A percentile compares a stretch with the other conserved stretches of the same genome.
phyloP scores from a whole-genome alignment of 2,113 vertebrate species.

The Dipodomys merriami region DNA sequence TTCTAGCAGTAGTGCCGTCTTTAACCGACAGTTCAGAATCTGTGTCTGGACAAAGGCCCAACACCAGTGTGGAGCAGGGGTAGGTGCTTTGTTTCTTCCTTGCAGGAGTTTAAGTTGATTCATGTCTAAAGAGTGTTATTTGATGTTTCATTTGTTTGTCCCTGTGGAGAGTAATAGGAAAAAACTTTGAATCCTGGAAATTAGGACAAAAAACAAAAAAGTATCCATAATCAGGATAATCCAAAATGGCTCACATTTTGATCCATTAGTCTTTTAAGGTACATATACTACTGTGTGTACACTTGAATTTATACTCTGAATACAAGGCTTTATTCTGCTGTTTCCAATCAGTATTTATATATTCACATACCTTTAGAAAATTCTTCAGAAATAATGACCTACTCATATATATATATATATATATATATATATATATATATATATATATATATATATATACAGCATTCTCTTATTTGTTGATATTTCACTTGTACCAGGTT shows the following conservation, averaged over 20 bases:
- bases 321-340: not conserved
- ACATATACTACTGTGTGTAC: not conserved
- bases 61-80: slow-evolving; percentile 99
- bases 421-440: not conserved
- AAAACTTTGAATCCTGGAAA: not conserved
- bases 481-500: slow-evolving; percentile 38
- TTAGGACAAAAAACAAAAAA: not conserved
- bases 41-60: slow-evolving; percentile 97
- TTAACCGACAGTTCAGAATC: slow-evolving; percentile 98
- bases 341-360: slow-evolving; percentile 28
- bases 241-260: not conserved
- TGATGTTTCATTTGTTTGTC: not conserved
- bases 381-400: not conserved
- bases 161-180: not conserved
- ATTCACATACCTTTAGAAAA: slow-evolving; percentile 11
- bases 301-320: not conserved
- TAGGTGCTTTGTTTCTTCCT: slow-evolving; percentile 78
- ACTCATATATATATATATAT: not conserved
- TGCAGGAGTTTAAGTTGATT: not conserved
- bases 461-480: not conserved
- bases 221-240: not conserved
- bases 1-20: slow-evolving; percentile 97
- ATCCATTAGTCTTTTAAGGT: not conserved
- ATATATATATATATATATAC: not conserved
- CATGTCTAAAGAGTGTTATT: not conserved